phyloP scores from a whole-genome alignment of 2,113 vertebrate species.

The Entosphenus tridentatus region DNA sequence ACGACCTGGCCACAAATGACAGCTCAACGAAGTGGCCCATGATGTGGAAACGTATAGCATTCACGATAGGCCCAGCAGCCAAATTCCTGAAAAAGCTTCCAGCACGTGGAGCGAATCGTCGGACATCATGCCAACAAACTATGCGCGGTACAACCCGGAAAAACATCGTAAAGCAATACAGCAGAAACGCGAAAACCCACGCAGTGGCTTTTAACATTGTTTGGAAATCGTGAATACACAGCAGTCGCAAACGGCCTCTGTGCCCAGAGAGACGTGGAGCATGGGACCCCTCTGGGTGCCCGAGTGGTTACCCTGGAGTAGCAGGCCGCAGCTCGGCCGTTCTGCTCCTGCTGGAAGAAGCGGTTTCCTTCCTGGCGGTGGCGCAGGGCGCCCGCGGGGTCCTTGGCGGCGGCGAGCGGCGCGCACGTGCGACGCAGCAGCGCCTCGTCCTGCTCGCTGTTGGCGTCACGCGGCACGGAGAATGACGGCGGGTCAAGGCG shows the following conservation, averaged over 20 bases:
- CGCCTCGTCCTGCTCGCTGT: slow-evolving; percentile 25
- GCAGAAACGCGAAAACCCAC: too few relatives aligned
- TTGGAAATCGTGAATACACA: not conserved
- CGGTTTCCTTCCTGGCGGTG: slow-evolving; percentile 48
- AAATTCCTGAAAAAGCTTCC: too few relatives aligned
- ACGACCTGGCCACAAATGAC: too few relatives aligned
- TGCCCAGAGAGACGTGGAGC: not conserved
- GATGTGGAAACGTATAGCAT: too few relatives aligned
- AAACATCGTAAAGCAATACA: not conserved
- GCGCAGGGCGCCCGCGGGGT: slow-evolving; percentile 18
- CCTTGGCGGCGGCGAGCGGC: slow-evolving; percentile 23
- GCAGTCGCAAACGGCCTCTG: not conserved
- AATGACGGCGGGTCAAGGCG: too few relatives aligned
- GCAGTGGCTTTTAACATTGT: too few relatives aligned
- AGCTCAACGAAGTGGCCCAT: too few relatives aligned
- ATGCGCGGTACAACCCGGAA: not conserved
- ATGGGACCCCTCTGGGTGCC: not conserved
- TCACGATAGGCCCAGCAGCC: too few relatives aligned
- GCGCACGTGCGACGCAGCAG: slow-evolving; percentile 22
- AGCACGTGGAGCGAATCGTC: too few relatives aligned
- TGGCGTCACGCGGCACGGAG: too few relatives aligned
- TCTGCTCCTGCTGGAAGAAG: slow-evolving; percentile 32
- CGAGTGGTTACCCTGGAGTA: slow-evolving; percentile 45
- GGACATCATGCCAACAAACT: not conserved
- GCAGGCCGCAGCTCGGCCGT: slow-evolving; percentile 26